These are phyloP conservation scores for Ceyx margarethae DNA, from an alignment of 2,113 vertebrate genomes.

Conservation along the genomic window DNA sequence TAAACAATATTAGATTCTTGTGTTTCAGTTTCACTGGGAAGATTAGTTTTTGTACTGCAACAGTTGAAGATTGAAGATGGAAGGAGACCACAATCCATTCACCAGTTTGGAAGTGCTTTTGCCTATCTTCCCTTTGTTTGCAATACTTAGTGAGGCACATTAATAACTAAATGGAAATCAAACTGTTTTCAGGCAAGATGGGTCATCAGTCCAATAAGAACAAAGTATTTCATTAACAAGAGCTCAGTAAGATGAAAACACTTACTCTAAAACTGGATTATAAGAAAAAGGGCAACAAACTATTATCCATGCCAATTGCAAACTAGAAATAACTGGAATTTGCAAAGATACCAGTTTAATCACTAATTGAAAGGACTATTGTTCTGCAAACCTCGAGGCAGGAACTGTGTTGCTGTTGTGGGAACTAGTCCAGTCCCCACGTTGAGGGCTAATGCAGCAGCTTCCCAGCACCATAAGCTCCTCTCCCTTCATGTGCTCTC, in stretches of 20 bases:
- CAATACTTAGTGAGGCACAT: neutral
- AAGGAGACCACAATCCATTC: neutral
- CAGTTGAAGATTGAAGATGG: neutral
- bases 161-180: constrained; percentile 12
- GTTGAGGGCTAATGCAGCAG: neutral
- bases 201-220: neutral
- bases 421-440: neutral
- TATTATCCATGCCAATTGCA: neutral
- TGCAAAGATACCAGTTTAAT: neutral
- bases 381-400: neutral
- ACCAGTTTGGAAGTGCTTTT: neutral
- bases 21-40: neutral
- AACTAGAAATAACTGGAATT: neutral
- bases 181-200: neutral
- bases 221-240: constrained; percentile 2
- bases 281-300: neutral
- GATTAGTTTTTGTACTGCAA: neutral
- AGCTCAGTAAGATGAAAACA: neutral
- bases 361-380: neutral
- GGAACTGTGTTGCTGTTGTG: neutral
- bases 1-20: neutral
- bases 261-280: neutral
- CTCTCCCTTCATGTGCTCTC: fast-evolving
- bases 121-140: neutral
- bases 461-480: neutral